A percentile compares a stretch with the other conserved stretches of the same genome.
These are phyloP conservation scores for Nothoprocta pentlandii DNA, from an alignment of 2,113 vertebrate genomes.

Conservation along the genomic window DNA sequence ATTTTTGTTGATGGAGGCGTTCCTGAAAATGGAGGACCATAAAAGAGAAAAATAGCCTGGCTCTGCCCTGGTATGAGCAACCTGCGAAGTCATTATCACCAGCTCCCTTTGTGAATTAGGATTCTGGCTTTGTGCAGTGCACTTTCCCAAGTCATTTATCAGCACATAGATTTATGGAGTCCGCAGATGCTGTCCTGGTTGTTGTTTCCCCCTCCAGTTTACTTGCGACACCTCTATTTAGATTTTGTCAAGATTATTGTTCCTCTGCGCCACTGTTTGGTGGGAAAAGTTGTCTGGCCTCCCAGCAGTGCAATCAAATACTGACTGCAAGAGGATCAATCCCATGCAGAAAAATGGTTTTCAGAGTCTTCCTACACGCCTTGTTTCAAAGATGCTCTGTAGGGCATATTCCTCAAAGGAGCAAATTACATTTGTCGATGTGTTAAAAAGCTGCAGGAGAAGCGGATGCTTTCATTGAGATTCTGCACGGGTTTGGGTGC, in stretches of 20 bases:
- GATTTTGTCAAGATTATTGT: conserved; percentile 41
- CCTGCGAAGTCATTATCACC: conserved; percentile 52
- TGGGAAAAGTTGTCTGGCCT: background rate
- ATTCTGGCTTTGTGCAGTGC: background rate
- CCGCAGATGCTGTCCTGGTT: background rate
- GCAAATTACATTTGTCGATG: background rate
- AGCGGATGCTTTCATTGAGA: background rate
- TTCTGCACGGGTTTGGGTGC: background rate
- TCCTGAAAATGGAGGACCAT: conserved; percentile 27
- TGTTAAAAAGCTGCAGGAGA: background rate
- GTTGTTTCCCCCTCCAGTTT: conserved; percentile 46
- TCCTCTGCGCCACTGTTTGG: background rate
- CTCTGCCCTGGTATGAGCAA: conserved; percentile 5
- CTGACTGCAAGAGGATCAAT: background rate
- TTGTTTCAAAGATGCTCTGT: background rate
- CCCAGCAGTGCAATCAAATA: background rate
- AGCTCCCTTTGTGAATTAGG: conserved; percentile 12
- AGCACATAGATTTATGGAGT: conserved; percentile 42
- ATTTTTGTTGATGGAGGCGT: conserved; percentile 39
- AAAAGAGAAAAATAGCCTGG: conserved; percentile 57
- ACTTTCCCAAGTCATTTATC: conserved; percentile 40
- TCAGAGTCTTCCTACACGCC: background rate
- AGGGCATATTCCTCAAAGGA: background rate
- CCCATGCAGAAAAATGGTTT: background rate
- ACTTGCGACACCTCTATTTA: conserved; percentile 49